Conservation (phyloP, 2,888 invertebrate species). For the Mellilla xanthometata region DNA sequence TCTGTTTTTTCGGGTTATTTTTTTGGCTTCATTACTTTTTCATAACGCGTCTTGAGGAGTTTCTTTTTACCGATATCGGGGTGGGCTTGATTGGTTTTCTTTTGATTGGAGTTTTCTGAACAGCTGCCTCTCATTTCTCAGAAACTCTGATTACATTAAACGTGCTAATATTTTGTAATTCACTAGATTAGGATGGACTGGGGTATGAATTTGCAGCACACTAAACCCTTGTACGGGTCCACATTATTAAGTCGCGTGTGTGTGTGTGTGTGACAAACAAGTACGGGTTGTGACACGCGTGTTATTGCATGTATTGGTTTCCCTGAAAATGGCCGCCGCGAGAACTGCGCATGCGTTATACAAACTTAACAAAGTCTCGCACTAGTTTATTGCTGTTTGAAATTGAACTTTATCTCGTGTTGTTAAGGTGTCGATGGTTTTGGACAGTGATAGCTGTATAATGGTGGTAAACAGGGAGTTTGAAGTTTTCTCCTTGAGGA, state of each 20-base stretch:
- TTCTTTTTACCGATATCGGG: not conserved
- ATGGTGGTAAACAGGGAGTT: slow-evolving; percentile 53
- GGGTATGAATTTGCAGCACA: no score
- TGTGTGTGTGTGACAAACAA: slow-evolving; percentile 15
- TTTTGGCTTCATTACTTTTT: slow-evolving; percentile 15
- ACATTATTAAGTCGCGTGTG: no score
- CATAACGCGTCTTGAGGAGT: slow-evolving; percentile 3
- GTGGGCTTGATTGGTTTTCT: not conserved
- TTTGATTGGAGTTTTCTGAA: not conserved
- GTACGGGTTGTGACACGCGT: slow-evolving; percentile 23
- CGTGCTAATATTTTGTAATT: not conserved
- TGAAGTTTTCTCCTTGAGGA: slow-evolving; percentile 72
- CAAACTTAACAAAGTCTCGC: not conserved
- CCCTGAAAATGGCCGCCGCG: slow-evolving; percentile 74
- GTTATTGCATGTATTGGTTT: slow-evolving; percentile 49
- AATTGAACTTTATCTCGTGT: slow-evolving; percentile 9
- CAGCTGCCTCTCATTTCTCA: not conserved
- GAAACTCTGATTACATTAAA: not conserved
- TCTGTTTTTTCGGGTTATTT: slow-evolving; percentile 11
- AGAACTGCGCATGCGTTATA: slow-evolving; percentile 58
- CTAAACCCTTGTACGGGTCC: no score
- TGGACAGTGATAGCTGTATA: not conserved
- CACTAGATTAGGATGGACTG: not conserved
- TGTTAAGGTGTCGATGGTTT: not conserved
- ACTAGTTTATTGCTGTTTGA: slow-evolving; percentile 1